Evolutionary conservation across 2,797 vertebrate species (phyloP).

Genomic region (Cossypha niveicapilla): DNA sequence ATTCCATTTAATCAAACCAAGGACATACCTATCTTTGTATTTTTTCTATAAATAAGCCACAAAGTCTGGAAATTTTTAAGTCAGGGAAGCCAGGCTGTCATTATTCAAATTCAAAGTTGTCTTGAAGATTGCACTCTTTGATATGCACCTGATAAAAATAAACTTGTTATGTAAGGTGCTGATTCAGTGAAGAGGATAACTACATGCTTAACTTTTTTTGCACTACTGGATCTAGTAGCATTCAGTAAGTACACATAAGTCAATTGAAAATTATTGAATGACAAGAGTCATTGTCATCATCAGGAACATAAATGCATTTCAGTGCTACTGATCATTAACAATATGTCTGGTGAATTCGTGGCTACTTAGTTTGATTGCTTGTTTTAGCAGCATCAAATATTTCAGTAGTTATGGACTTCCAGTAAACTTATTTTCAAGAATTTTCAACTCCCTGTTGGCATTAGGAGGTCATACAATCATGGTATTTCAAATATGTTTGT

Average conservation of each 20-base stretch:
- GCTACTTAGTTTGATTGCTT: background rate
- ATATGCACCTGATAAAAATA: slow-evolving; percentile 40
- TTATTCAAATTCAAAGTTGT: background rate
- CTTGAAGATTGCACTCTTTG: background rate
- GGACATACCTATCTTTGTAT: background rate
- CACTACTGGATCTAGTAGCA: background rate
- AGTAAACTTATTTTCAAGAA: background rate
- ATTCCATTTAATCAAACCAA: background rate
- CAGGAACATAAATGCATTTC: background rate
- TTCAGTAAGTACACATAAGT: background rate
- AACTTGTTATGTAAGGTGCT: slow-evolving; percentile 15
- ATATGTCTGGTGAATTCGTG: background rate
- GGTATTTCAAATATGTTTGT: background rate
- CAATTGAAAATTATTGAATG: background rate
- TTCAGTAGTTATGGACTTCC: background rate
- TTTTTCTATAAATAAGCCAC: slow-evolving; percentile 15
- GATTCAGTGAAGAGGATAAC: slow-evolving; percentile 6
- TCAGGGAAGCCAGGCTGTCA: background rate
- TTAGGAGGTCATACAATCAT: background rate
- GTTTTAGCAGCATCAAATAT: background rate
- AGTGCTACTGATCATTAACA: background rate
- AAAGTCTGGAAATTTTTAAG: background rate
- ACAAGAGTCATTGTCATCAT: background rate
- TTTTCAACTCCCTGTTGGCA: background rate
- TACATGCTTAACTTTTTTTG: background rate